Evolutionary conservation across 2,797 vertebrate species (phyloP).

Genomic region (Cygnus olor): DNA sequence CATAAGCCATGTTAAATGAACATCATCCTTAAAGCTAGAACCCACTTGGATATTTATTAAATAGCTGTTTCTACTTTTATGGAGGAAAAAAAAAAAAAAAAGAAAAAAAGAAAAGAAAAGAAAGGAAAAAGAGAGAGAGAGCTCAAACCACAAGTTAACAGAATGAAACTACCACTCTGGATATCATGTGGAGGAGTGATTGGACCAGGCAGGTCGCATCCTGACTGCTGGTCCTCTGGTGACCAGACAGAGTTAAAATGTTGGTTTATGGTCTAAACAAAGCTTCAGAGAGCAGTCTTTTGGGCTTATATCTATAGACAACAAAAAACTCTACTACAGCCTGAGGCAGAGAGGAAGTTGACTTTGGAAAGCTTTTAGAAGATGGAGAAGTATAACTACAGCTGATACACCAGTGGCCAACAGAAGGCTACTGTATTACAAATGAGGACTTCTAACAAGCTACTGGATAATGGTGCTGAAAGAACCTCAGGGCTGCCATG

Average conservation of each 20-base stretch:
- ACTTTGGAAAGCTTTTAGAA: background rate
- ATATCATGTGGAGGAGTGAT: background rate
- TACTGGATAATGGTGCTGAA: background rate
- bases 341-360: background rate
- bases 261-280: background rate
- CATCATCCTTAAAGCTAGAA: constrained; percentile 37
- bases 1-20: constrained; percentile 32
- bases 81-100: too few relatives aligned
- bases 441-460: background rate
- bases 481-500: background rate
- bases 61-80: background rate
- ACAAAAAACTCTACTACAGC: background rate
- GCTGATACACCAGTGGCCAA: background rate
- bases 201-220: background rate
- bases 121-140: too few relatives aligned
- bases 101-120: too few relatives aligned
- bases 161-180: background rate
- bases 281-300: background rate
- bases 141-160: background rate
- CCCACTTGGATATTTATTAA: constrained; percentile 42
- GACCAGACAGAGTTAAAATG: background rate
- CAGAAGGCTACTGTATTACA: too few relatives aligned
- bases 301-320: background rate
- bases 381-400: background rate
- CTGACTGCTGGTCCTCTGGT: background rate